Conservation (phyloP, 2,113 vertebrate species). For the Scatophagus argus region DNA sequence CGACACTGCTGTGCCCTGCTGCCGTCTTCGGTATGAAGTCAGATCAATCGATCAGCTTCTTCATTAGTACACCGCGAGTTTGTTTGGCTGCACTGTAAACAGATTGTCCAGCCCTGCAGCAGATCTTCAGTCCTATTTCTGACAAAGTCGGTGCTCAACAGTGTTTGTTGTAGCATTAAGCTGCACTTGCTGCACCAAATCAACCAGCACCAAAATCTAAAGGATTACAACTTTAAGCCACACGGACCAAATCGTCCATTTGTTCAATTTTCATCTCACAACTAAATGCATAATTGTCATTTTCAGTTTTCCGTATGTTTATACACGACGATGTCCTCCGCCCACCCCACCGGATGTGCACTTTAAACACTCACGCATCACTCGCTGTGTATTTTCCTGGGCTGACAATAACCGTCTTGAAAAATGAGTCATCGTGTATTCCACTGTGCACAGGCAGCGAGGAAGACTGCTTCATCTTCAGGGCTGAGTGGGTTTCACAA, state of each 20-base stretch:
- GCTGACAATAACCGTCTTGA: slow-evolving; percentile 34
- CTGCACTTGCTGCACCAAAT: background rate
- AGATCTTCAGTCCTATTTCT: background rate
- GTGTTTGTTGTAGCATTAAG: background rate
- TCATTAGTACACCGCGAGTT: background rate
- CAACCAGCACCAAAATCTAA: background rate
- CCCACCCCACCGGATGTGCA: no score
- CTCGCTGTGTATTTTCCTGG: slow-evolving; percentile 1
- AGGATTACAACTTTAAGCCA: background rate
- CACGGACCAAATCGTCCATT: background rate
- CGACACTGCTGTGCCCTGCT: background rate
- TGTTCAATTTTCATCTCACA: background rate
- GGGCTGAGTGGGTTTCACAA: slow-evolving; percentile 56
- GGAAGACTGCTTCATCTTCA: slow-evolving; percentile 55
- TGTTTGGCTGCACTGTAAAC: background rate
- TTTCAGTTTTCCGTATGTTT: background rate
- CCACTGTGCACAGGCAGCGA: slow-evolving; percentile 34
- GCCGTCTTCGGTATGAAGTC: background rate
- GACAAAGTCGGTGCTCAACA: background rate
- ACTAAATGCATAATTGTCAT: background rate
- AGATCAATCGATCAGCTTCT: background rate
- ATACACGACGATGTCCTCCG: no score
- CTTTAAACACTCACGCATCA: slow-evolving; percentile 5
- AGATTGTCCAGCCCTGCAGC: background rate
- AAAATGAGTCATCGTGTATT: slow-evolving; percentile 43